Evolutionary conservation across 2,888 invertebrate genomes (phyloP), one percentile per base, ranked within the genome.

Genomic region (Lapara coniferarum): DNA sequence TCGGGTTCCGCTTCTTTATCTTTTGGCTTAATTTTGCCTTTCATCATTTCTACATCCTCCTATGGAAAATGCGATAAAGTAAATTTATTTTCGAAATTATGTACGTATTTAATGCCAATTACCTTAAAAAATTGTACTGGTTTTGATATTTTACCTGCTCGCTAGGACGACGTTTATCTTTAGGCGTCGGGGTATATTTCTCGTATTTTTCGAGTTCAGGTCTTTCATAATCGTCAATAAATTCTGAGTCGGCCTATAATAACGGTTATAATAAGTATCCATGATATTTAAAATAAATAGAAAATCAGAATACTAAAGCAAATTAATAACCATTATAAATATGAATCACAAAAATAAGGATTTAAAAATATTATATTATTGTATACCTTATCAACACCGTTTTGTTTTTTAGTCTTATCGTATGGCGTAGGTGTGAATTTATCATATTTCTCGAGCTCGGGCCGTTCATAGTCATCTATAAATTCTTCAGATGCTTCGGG

Each of bases 381-480:
- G 13, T 51, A 59, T 91, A 91, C 92, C 92, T 93, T 89, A 75
- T 85, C 81, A 73, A 92, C 83, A 70, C 92, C 92, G 71, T 93
- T 93, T 84, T 91, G 89, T 79, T 90, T 92, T 86, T 92, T 93
- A 58, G 82, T 81, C 74, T 84, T 92, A 75, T 93, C 93, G 49
- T 80, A 79, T 56, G 91, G 84, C 63, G 93, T 89, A 66, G 93
- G 93, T 77, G 92, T 88, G 56, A 94, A 73, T 86, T 95, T 95
- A 81, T 96, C 95, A 80, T 96, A 96, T 88, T 95, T 96, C 82
- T 96, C 96, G 71, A 96, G 91, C 46, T 95, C 95, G 0, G 97
- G 95, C 74, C 96, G 94, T 84, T 97, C 97, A 82, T 97, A 97
- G 88, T 97, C 97, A 56, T 96, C 96, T 69, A 95, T 91, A 68